A percentile compares a stretch with the other conserved stretches of the same genome.
phyloP scores from a whole-genome alignment of 2,113 vertebrate species.

The Anarhynchus alexandrinus region DNA sequence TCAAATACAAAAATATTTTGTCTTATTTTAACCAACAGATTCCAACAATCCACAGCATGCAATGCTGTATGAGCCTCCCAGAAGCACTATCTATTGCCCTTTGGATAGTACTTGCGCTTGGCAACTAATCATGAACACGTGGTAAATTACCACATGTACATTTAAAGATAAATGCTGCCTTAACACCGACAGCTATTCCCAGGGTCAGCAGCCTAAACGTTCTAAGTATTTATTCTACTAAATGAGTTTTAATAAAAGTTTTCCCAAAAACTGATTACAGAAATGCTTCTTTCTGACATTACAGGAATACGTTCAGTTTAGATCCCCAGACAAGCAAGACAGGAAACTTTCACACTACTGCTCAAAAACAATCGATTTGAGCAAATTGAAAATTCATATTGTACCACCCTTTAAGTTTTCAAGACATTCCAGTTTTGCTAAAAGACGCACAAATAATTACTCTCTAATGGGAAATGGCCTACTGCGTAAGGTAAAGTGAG shows the following conservation, averaged over 20 bases:
- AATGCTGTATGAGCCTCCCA: not conserved
- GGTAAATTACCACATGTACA: not conserved
- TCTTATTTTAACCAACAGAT: not conserved
- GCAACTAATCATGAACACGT: not conserved
- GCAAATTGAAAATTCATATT: not conserved
- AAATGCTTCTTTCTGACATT: not conserved
- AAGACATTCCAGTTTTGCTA: not conserved
- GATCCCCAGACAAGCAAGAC: not conserved
- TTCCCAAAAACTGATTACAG: not conserved
- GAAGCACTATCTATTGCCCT: not conserved
- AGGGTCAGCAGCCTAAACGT: not conserved
- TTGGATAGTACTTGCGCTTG: not conserved
- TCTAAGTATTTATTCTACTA: not conserved
- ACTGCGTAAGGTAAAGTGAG: not conserved
- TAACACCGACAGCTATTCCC: not conserved
- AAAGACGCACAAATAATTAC: not conserved
- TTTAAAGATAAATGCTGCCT: conserved; percentile 33
- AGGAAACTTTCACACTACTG: not conserved
- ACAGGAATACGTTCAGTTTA: not conserved
- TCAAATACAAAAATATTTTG: not conserved
- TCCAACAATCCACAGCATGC: not conserved
- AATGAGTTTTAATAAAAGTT: not conserved
- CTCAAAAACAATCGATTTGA: not conserved
- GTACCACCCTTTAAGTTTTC: not conserved
- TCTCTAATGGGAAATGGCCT: not conserved